These are phyloP conservation scores for Adoxophyes honmai DNA, from an alignment of 1,140 invertebrate species.

Conservation along the genomic window DNA sequence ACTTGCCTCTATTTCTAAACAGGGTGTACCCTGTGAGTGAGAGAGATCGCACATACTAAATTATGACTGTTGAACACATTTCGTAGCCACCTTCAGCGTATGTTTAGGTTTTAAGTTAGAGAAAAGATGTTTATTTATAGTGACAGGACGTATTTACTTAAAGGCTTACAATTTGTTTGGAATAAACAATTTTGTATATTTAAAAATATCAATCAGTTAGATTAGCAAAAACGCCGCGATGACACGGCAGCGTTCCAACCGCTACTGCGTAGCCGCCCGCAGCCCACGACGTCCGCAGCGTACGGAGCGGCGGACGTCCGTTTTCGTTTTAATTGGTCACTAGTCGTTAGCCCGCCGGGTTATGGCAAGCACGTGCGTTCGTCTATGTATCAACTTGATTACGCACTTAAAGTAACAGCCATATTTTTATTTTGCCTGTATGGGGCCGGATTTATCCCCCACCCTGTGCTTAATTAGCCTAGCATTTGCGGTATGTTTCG, in stretches of 20 bases:
- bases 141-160: too few species aligned
- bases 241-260: constrained; percentile 5
- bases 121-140: too few species aligned
- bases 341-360: constrained; percentile 33
- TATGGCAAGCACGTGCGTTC: constrained; percentile 34
- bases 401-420: constrained; percentile 42
- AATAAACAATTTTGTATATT: too few species aligned
- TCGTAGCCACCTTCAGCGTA: too few species aligned
- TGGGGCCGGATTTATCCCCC: background rate
- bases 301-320: constrained; percentile 15
- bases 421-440: constrained; percentile 34
- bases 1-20: too few species aligned
- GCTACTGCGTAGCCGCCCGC: constrained; percentile 2
- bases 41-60: too few species aligned
- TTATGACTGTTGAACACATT: too few species aligned
- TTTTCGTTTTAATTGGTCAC: constrained; percentile 45
- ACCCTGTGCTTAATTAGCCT: background rate
- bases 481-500: too few species aligned
- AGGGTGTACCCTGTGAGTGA: too few species aligned
- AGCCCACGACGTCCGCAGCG: background rate
- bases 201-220: too few species aligned
- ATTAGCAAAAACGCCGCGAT: constrained; percentile 21
- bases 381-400: constrained; percentile 46
- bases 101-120: too few species aligned
- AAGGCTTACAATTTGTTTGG: too few species aligned